phyloP scores from a whole-genome alignment of 2,797 vertebrate genomes.

The Urocyon cinereoargenteus region DNA sequence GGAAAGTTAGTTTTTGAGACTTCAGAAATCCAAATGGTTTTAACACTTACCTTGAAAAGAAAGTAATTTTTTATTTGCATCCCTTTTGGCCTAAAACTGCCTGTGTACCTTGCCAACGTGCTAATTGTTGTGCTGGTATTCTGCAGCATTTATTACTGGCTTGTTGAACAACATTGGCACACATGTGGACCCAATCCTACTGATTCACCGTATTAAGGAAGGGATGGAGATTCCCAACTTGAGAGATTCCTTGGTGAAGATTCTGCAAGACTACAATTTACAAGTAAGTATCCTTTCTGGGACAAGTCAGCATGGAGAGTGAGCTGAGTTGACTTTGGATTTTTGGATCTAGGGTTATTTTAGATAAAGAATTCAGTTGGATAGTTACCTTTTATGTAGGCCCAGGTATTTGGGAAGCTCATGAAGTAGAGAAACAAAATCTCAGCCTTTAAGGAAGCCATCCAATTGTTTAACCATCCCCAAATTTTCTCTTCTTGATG shows the following conservation, averaged over 20 bases:
- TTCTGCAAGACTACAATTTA: conserved; percentile 99
- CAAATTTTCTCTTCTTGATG: not conserved
- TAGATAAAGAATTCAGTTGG: not conserved
- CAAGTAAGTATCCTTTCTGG: conserved; percentile 89
- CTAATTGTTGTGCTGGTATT: conserved; percentile 12
- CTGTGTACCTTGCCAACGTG: not conserved
- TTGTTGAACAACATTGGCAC: conserved; percentile 99
- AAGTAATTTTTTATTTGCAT: not conserved
- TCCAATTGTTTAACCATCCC: not conserved
- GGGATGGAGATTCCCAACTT: conserved; percentile 99
- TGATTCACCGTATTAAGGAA: conserved; percentile 98
- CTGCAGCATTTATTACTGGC: conserved; percentile 97
- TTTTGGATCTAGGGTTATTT: not conserved
- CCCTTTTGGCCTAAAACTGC: not conserved
- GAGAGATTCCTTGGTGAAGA: conserved; percentile 98
- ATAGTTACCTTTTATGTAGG: not conserved
- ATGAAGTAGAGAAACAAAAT: not conserved
- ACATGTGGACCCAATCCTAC: conserved; percentile 97
- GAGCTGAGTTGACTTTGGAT: not conserved
- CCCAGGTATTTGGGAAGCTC: conserved; percentile 11
- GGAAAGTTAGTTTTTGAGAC: not conserved
- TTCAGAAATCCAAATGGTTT: conserved; percentile 3
- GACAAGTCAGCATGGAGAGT: not conserved
- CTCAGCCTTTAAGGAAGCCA: not conserved
- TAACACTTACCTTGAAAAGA: not conserved